These are phyloP conservation scores for Xestia sexstrigata DNA, from an alignment of 2,888 invertebrate species.

Conservation along the genomic window DNA sequence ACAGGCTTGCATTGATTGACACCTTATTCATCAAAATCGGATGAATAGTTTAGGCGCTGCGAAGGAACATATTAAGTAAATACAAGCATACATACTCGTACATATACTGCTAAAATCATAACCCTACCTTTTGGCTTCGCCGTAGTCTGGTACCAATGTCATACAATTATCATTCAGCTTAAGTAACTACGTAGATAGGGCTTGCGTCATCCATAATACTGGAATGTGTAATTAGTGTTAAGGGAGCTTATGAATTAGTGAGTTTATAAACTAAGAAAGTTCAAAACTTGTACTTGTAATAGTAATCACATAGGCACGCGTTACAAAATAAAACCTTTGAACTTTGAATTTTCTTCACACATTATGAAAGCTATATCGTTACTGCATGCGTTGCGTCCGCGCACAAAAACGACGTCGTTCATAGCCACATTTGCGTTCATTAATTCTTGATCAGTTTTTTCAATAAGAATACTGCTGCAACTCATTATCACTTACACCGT, in stretches of 20 bases:
- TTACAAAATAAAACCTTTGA: constrained; percentile 17
- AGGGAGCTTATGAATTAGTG: not conserved
- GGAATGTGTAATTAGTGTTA: not conserved
- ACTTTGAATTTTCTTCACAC: constrained; percentile 26
- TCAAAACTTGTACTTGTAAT: not conserved
- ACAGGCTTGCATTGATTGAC: no score
- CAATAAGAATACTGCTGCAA: constrained; percentile 53
- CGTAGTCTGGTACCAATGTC: no score
- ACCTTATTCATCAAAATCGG: no score
- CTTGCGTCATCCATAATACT: not conserved
- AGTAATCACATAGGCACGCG: not conserved
- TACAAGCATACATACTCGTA: no score
- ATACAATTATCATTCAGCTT: not conserved
- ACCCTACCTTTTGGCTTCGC: no score
- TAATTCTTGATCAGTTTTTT: constrained; percentile 54
- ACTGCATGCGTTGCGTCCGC: constrained; percentile 45
- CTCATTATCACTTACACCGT: constrained; percentile 55
- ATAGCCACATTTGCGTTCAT: constrained; percentile 34
- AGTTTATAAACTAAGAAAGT: not conserved
- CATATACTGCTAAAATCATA: no score
- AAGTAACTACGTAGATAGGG: not conserved
- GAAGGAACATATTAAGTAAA: no score
- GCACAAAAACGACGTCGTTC: constrained; percentile 41
- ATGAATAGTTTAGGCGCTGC: no score
- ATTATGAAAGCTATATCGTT: constrained; percentile 51